Evolutionary conservation across 2,797 vertebrate genomes (phyloP).

Genomic region (Pyrocephalus nanus): DNA sequence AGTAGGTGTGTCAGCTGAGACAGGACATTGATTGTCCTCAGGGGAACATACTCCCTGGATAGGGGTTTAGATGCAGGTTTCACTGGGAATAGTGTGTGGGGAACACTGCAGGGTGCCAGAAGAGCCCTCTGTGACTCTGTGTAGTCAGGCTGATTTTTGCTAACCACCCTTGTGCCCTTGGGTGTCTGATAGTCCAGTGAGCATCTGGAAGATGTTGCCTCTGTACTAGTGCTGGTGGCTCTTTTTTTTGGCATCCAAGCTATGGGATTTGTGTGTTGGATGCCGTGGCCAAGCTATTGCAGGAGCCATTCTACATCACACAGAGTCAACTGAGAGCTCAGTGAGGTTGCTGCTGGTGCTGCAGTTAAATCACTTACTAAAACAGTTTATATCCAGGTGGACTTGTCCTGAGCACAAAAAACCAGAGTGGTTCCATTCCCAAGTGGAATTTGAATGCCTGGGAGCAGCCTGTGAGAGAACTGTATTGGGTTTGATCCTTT

Average conservation of each 20-base stretch:
- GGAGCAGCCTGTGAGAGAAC: background rate
- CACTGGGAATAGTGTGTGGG: background rate
- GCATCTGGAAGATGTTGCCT: background rate
- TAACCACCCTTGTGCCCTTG: background rate
- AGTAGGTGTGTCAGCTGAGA: background rate
- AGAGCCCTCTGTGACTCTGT: background rate
- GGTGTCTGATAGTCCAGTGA: background rate
- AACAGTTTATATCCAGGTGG: background rate
- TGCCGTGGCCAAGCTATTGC: background rate
- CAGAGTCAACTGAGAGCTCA: background rate
- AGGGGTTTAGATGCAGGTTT: background rate
- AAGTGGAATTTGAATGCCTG: rapidly evolving
- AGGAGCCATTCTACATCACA: rapidly evolving
- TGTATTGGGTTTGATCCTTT: background rate
- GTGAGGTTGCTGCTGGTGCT: background rate
- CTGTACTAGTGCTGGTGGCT: background rate
- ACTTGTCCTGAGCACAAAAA: background rate
- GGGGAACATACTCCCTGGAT: background rate
- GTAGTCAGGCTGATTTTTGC: background rate
- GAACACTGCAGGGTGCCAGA: background rate
- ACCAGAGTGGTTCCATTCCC: background rate
- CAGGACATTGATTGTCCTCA: background rate
- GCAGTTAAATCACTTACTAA: background rate
- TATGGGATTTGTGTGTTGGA: background rate
- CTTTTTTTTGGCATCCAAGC: rapidly evolving